Evolutionary conservation across 2,888 invertebrate genomes (phyloP).

Genomic region (Lasioglossum figueresi): DNA sequence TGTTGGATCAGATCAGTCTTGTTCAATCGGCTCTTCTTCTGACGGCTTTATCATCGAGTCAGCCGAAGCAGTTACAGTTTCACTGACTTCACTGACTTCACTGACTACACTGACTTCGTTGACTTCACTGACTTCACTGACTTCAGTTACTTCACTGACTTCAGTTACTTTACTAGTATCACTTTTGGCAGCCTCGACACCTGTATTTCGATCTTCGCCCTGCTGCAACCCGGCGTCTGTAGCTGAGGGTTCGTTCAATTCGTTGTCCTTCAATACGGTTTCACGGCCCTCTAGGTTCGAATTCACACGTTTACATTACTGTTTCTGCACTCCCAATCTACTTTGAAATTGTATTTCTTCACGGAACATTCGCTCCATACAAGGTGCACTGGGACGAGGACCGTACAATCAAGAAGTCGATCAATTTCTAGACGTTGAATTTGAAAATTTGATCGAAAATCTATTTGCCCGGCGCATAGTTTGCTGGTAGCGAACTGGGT

Average conservation of each 20-base stretch:
- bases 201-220: neutral
- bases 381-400: neutral
- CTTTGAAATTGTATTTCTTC: neutral
- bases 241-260: neutral
- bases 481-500: neutral
- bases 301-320: constrained; percentile 5
- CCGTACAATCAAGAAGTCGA: neutral
- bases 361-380: neutral
- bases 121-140: neutral
- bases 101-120: too few species aligned
- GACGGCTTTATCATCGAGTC: neutral
- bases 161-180: neutral
- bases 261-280: neutral
- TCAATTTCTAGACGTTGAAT: neutral
- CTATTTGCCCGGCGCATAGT: neutral
- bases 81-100: too few species aligned
- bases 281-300: constrained; percentile 36
- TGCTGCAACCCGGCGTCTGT: neutral
- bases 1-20: neutral
- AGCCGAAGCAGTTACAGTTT: neutral
- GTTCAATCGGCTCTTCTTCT: neutral
- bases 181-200: neutral
- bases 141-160: neutral
- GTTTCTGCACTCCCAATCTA: neutral
- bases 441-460: neutral